phyloP scores from a whole-genome alignment of 1,140 invertebrate genomes.

The Hermetia illucens region DNA sequence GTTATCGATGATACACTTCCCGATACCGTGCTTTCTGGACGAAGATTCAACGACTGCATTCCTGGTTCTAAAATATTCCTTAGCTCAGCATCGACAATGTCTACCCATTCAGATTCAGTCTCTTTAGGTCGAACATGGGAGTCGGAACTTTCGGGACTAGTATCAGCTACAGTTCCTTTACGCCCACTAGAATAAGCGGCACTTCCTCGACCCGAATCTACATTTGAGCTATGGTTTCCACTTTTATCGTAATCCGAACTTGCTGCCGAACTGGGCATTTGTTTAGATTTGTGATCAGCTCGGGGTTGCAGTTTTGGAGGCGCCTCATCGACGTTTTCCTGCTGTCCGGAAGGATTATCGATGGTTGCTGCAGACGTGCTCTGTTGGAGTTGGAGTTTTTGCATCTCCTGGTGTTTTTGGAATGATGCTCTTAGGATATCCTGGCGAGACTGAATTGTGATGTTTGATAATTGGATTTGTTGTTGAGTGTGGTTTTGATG shows the following conservation, averaged over 20 bases:
- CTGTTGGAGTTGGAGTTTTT: constrained; percentile 1
- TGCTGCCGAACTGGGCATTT: constrained; percentile 37
- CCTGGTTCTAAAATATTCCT: constrained; percentile 60
- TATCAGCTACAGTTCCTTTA: constrained; percentile 18
- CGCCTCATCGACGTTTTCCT: constrained; percentile 20
- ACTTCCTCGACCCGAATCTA: constrained; percentile 59
- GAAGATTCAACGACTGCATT: constrained; percentile 36
- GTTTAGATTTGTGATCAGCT: constrained; percentile 27
- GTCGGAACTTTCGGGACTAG: constrained; percentile 8
- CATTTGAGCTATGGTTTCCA: constrained; percentile 51
- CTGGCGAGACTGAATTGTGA: neutral
- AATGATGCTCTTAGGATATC: constrained; percentile 4
- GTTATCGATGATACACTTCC: constrained; percentile 53
- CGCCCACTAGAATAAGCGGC: constrained; percentile 59
- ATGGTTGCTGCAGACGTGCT: neutral
- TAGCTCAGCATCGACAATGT: constrained; percentile 65
- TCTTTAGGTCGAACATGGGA: constrained; percentile 6
- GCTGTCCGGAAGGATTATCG: constrained; percentile 8
- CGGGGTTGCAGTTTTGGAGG: constrained; percentile 7
- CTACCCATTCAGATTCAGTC: constrained; percentile 62
- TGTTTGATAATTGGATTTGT: neutral
- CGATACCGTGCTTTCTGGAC: constrained; percentile 26
- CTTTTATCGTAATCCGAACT: constrained; percentile 55
- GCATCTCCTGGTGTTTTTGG: neutral
- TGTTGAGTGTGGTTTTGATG: neutral